Base-by-base conservation (phyloP, 2,888 invertebrate species). In the Microctonus aethiopoides region DNA sequence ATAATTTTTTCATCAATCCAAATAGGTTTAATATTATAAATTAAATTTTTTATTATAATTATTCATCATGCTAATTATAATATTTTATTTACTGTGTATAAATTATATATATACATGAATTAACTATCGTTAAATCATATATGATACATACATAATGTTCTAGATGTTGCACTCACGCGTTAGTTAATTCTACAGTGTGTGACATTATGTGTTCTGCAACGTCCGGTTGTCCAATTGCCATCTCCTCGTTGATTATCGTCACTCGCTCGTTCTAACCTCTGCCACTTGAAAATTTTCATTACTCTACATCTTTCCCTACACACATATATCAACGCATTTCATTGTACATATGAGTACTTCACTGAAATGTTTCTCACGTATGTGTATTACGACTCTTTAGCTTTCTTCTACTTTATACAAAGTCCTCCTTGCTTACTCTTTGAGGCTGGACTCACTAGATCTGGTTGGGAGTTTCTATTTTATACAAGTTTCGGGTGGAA, bases 141-240 rank as follows among this genome's bases (percentile, higher is more conserved):
- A 52, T 6, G 76, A 79, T 79, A 78, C 39, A n/a, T 78, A 80
- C 76, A 77, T 74, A 74, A 71, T 77, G 77, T 77, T 76, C 78
- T 77, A 77, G 80, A 78, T 81, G 81, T 81, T 80, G 75, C 76
- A 69, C 75, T 74, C 78, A 71, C 75, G 75, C 74, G 76, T 63
- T 66, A 57, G 56, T 66, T 71, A n/a, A 46, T 26, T 16, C 69
- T 65, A 52, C 70, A 52, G 52, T 65, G 29, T 60, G 56, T 63
- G 71, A 72, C 74, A 67, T 74, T 75, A 74, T 75, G 74, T 75
- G 74, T 75, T 64, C n/a, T n/a, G 64, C 70, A 68, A 70, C 71
- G 68, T 66, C 51, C 62, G 63, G 70, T 66, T 68, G 67, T 66
- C 68, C 70, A 68, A 67, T 68, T 67, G 74, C 57, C 68, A 64